Conservation (phyloP, 2,888 invertebrate genomes). For the Cylindroiulus punctatus region DNA sequence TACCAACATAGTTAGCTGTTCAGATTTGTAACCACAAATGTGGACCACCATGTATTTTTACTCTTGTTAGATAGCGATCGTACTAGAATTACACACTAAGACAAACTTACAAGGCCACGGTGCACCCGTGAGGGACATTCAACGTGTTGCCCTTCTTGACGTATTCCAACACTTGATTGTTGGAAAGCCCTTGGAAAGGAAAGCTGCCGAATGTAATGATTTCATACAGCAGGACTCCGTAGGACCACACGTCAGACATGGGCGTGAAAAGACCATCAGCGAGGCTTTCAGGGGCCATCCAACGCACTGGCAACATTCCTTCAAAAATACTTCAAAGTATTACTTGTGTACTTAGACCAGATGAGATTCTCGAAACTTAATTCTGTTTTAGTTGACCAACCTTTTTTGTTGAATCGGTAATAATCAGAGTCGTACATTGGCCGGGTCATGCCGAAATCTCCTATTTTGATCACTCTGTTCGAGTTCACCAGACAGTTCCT, state of each 20-base stretch:
- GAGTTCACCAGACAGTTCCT: conserved; percentile 83
- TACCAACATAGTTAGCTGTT: no score
- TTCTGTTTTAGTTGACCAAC: no score
- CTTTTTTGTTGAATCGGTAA: conserved; percentile 87
- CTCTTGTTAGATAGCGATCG: background rate
- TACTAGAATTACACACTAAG: conserved; percentile 81
- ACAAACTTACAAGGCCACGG: conserved; percentile 66
- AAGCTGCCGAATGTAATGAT: conserved; percentile 91
- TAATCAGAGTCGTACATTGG: conserved; percentile 88
- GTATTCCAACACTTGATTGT: conserved; percentile 82
- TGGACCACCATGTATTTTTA: no score
- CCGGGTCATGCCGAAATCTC: conserved; percentile 93
- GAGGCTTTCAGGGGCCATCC: conserved; percentile 93
- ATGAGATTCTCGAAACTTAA: background rate
- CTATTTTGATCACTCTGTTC: conserved; percentile 77
- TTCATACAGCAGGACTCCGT: conserved; percentile 82
- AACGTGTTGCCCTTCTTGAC: conserved; percentile 81
- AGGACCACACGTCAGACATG: conserved; percentile 90
- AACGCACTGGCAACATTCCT: conserved; percentile 85
- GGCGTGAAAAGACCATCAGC: conserved; percentile 84
- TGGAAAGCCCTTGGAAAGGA: conserved; percentile 88
- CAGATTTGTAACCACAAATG: no score
- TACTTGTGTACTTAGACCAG: background rate
- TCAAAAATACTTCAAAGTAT: conserved; percentile 27
- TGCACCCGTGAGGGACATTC: conserved; percentile 79